Evolutionary conservation across 2,797 vertebrate species (phyloP), one percentile per base, ranked within the genome.

Genomic region (Helicolenus hilgendorfi): DNA sequence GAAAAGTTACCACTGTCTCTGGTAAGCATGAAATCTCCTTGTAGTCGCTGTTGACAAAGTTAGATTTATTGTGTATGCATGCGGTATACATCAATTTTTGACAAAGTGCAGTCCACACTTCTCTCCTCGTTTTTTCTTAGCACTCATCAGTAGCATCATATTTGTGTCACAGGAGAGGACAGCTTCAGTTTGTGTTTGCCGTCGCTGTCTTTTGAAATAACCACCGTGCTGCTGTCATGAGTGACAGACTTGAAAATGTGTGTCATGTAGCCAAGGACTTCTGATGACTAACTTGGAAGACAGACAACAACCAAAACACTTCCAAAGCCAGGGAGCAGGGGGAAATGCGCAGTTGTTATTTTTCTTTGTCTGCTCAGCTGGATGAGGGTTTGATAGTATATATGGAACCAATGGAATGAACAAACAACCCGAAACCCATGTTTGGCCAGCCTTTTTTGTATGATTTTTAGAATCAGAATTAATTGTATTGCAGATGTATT

Each of bases 231-330:
- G 77, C 55, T 69, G 85, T 87, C 79, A 55, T 22, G 56, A 81
- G 77, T 55, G 72, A 82, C 77, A 58, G 76, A 65, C 63, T 81
- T 73, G 75, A 79, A 89, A 82, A 91, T 31, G 79, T 80, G 9
- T 83, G 65, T 81, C 75, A 82, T 79, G 77, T 67, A 81, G 69
- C 67, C 85, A 83, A 86, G 78, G 83, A 88, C 69, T 73, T 72
- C 53, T 76, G 79, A 81, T 92, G 83, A 89, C 84, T 81, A 86
- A 88, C 77, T 64, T 73, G 78, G 85, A 68, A 82, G 72, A 79
- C 75, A 85, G 74, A 81, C 79, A 65, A 13, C 63, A 60, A 69
- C 27, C 58, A 26, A 65, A 89, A 74, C 26, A 63, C 45, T 56
- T 76, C 26, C 38, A 8, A n/a, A 71, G 69, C 35, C 77, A 77